Base-by-base conservation (phyloP, 1,140 invertebrate genomes). In the Hycleus phaleratus region DNA sequence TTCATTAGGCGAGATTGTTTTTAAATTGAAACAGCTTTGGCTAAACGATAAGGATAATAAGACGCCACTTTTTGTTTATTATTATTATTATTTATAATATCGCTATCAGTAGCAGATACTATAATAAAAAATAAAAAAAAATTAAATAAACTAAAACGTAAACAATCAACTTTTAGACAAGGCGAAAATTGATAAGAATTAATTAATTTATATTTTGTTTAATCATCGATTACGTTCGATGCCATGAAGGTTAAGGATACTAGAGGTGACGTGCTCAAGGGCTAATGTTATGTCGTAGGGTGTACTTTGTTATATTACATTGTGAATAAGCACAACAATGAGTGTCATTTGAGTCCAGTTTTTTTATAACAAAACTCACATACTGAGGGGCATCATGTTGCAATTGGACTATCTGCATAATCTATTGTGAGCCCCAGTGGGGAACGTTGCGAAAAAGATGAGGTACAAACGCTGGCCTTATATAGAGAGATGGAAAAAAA, bases 371-470 rank as follows among this genome's bases (percentile, higher is more conserved):
- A 10, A 32, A 53, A 52, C 42, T 39, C 42, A 52, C 49, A 32
- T 7, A 32, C 32, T 32, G 32, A 43, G 26, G 43, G 39, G 51
- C 51, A 53, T 53, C 51, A 46, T 53, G 51, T 53, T 53, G 43
- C 51, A 53, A 53, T 53, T 53, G 51, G 51, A 53, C 51, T 46
- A 53, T 53, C 51, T 53, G 51, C 51, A 53, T 53, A 53, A 53
- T 53, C 51, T 53, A 53, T 53, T 53, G 51, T 53, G 44, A 45
- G 46, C 42, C 51, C 42, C 51, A 45, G 51, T 32, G 51, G 46
- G 51, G 51, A 45, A 53, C 32, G 39, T 52, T 12, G 51, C 43
- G 51, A 46, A 53, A 53, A 45, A 53, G 51, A 45, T 32, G 51
- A 53, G 51, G 51, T 53, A 53, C 51, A 53, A 53, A 53, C 51